Evolutionary conservation across 2,113 vertebrate species (phyloP), one percentile per base, ranked within the genome.

Genomic region (Monopterus albus): DNA sequence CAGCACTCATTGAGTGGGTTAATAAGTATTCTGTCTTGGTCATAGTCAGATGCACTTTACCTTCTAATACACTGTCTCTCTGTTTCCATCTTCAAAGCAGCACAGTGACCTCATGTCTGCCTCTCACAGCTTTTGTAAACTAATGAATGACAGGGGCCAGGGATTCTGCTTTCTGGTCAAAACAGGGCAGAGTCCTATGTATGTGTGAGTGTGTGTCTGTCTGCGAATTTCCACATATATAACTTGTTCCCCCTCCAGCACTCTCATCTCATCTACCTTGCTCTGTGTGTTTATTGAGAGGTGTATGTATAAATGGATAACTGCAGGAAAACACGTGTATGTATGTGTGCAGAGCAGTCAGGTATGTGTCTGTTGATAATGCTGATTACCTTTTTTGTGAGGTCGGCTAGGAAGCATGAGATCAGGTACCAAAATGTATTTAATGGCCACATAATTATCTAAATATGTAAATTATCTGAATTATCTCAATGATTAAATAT

Each of bases 71-170:
- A 87, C 85, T 80, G 84, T 85, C 67, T 88, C 83, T 86, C 87
- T 91, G 81, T 91, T 75, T 73, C 81, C 26, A 72, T 60, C 87
- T 89, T 90, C 87, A 87, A 89, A 91, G 85, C 80, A 14, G 38
- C 58, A 43, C 67, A 81, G 84, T 93, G 89, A 92, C 90, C 87
- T 91, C 88, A 93, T 87, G 88, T 93, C 90, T 91, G 83, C 83
- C 78, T 81, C 76, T 65, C 82, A 85, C 78, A 63, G 82, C 84
- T 89, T 89, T 88, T 90, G 79, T 88, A 88, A 90, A 87, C 88
- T 87, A 88, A 87, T 91, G 89, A 91, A 86, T 91, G 89, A 90
- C 90, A 83, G 84, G 67, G 64, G 73, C 68, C 68, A 31, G 70
- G 64, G 67, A 69, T 80, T 87, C 69, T 69, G 64, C 67, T 67